Base-by-base conservation (phyloP, 2,888 invertebrate species). In the Linnaemya vulpina region DNA sequence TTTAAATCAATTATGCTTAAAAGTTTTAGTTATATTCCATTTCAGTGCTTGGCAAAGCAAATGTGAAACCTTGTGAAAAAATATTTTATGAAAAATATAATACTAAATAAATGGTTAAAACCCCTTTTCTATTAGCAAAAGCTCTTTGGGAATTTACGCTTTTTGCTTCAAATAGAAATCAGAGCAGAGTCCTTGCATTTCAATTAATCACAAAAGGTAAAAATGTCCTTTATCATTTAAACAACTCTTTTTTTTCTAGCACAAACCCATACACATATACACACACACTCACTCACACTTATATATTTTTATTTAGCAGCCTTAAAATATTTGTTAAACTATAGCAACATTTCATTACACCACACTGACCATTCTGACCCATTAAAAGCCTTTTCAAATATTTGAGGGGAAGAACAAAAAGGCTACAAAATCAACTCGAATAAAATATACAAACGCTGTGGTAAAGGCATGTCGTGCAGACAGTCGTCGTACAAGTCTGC, bases 321-420 rank as follows among this genome's bases (percentile, higher is more conserved):
- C 46, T n/a, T 46, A 46, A 7, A 15, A 46, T 46, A 46, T 46
- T 46, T 49, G 22, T 22, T 43, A 22, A 40, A 5, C 17, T 62
- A 13, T 20, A 40, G 17, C 40, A 22, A 10, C 38, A 13, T 22
- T 58, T 58, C 25, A 15, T 30, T 46, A 10, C 35, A 67, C 43
- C 49, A 65, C 35, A 73, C 2, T 55, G 62, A 22, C 62, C 62
- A 53, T 43, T 65, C 67, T 81, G 68, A 74, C 62, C 53, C 71
- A 70, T 63, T 73, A 80, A 73, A 74, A 71, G 43, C 20, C 63
- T 58, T 68, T 63, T 70, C 38, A 55, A 70, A 71, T 70, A 58
- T 51, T 63, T 20, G 35, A 68, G 60, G 49, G 40, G 15, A 83
- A 83, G 53, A 40, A 3, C 40, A n/a, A 49, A 22, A 35, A 10